Evolutionary conservation across 2,888 invertebrate species (phyloP).

Genomic region (Aromia moschata): DNA sequence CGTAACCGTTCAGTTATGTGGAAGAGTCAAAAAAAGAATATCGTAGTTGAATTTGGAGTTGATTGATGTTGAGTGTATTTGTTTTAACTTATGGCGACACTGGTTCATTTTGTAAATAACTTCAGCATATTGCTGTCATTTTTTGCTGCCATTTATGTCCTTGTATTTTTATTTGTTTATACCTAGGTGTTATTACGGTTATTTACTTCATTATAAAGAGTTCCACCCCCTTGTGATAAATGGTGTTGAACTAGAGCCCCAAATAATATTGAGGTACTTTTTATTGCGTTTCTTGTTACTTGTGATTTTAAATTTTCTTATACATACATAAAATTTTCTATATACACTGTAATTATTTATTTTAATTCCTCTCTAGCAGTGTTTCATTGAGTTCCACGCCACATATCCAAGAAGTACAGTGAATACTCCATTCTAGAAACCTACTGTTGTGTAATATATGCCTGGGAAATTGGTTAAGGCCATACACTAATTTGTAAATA

Average conservation of each 20-base stretch:
- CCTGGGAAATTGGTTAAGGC: background rate
- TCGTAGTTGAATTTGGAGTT: too few relatives aligned
- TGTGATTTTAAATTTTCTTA: too few relatives aligned
- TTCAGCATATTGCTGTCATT: constrained; percentile 6
- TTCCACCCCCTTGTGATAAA: background rate
- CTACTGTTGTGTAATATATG: background rate
- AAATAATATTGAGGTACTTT: constrained; percentile 4
- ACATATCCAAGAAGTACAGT: too few relatives aligned
- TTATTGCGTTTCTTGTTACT: background rate
- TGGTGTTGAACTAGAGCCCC: constrained; percentile 1
- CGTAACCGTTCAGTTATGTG: too few relatives aligned
- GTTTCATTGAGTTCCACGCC: too few relatives aligned
- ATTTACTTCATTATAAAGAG: background rate
- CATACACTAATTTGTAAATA: background rate
- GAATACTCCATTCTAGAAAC: too few relatives aligned
- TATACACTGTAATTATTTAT: too few relatives aligned
- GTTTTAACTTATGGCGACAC: too few relatives aligned
- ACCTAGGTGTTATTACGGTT: constrained; percentile 2
- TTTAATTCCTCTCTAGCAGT: too few relatives aligned
- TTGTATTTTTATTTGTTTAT: constrained; percentile 12
- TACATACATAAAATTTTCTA: too few relatives aligned
- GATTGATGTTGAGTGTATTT: too few relatives aligned
- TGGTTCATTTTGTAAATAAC: background rate
- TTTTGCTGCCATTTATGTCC: background rate
- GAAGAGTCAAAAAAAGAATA: too few relatives aligned